Evolutionary conservation across 2,797 vertebrate genomes (phyloP).

Genomic region (Eremophila alpestris): DNA sequence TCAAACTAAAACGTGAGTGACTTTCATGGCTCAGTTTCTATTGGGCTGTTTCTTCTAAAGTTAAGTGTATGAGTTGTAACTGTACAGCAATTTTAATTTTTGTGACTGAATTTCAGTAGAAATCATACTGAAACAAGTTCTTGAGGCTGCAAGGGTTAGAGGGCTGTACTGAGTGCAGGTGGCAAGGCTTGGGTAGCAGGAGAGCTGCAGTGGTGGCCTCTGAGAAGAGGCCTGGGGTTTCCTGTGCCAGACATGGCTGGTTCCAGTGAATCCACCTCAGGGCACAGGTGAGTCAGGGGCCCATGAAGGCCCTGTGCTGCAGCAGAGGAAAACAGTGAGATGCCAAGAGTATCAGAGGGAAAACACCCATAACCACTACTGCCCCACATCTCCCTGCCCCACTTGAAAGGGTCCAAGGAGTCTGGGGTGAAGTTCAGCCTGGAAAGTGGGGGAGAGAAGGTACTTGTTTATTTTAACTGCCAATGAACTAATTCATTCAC

Average conservation of each 20-base stretch:
- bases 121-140: background rate
- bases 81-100: background rate
- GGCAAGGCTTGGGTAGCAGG: background rate
- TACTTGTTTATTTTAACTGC: background rate
- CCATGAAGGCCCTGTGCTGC: background rate
- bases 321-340: background rate
- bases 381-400: rapidly evolving
- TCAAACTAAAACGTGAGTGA: background rate
- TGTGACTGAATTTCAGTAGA: background rate
- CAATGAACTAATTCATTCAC: background rate
- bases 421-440: background rate
- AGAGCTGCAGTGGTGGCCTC: background rate
- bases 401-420: background rate
- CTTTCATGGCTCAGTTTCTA: background rate
- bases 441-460: background rate
- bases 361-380: background rate
- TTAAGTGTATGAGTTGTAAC: background rate
- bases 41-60: background rate
- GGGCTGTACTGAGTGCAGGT: background rate
- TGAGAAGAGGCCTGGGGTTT: background rate
- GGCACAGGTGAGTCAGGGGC: background rate
- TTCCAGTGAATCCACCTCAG: background rate
- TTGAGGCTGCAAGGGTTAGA: background rate
- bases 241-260: rapidly evolving
- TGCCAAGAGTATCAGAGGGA: background rate